Evolutionary conservation across 2,113 vertebrate species (phyloP), one percentile per base, ranked within the genome.

Genomic region (Paraplagusia blochii): DNA sequence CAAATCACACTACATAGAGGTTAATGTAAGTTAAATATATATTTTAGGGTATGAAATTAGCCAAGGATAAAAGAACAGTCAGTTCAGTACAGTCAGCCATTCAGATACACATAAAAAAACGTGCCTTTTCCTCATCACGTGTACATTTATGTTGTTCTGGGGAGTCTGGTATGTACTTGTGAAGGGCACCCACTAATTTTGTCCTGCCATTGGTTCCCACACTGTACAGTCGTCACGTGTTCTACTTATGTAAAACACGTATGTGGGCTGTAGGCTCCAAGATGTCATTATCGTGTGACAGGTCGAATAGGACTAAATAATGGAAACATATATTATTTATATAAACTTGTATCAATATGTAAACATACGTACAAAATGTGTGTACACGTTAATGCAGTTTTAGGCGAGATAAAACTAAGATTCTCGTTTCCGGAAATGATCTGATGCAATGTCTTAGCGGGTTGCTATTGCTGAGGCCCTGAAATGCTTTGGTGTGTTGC

Each of bases 401-500:
- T 29, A 29, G 22, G 22, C 2, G 6, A 6, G 22, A 29, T 22
- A 47, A 17, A 8, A 34, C 7, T 2, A 29, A 0, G 0, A 17
- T 29, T 17, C 4, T 22, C 2, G n/a, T 7, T 33, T 9, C 13
- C 6, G 6, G 1, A 9, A 5, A 35, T 10, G 7, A n/a, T 59
- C 85, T 90, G 89, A 91, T 72, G 89, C 85, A 90, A 88, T 12
- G 64, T 38, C 65, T 76, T 51, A 17, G 18, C 12, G 2, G 22
- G 42, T 82, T 74, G 48, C 61, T 49, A 15, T 38, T 48, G 36
- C 12, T 29, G 0, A 1, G 5, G 43, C 40, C 22, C 63, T 81
- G 89, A 90, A 90, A 91, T 43, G 56, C 61, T 49, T 11, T 1
- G 45, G 4, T 22, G 58, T 29, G 53, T 92, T 92, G 90, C 90